Percentiles rank a stretch among this genome's conserved stretches.
phyloP scores from a whole-genome alignment of 2,113 vertebrate species.

The Osmerus mordax region DNA sequence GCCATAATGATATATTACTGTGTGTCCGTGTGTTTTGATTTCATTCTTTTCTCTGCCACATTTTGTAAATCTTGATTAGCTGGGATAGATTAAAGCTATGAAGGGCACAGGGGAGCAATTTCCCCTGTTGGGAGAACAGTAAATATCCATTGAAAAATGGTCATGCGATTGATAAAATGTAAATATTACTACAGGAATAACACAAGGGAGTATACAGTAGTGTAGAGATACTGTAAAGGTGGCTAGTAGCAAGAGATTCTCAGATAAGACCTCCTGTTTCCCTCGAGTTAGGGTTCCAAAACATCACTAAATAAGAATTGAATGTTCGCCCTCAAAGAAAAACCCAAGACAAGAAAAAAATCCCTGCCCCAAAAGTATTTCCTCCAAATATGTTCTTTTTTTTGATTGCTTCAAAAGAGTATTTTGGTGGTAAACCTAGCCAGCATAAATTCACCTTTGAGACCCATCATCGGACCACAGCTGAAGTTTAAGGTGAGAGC shows the following conservation, averaged over 20 bases:
- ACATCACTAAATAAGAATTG: too few species aligned
- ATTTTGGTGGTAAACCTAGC: not conserved
- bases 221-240: too few species aligned
- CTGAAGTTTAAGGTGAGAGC: not conserved
- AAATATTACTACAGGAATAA: not conserved
- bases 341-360: not conserved
- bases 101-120: not conserved
- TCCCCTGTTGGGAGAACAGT: not conserved
- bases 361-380: not conserved
- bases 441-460: not conserved
- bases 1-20: constrained; percentile 41
- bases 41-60: constrained; percentile 13
- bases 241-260: too few species aligned
- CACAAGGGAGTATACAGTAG: not conserved
- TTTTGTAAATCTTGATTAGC: constrained; percentile 19
- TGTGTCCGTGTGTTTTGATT: constrained; percentile 37
- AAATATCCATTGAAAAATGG: constrained; percentile 4
- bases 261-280: too few species aligned
- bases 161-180: not conserved
- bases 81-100: constrained; percentile 13
- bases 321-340: not conserved
- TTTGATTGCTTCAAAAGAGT: not conserved
- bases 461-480: constrained; percentile 1
- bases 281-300: too few species aligned
- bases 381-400: too few species aligned